Evolutionary conservation across 2,113 vertebrate genomes (phyloP).

Genomic region (Podarcis muralis): DNA sequence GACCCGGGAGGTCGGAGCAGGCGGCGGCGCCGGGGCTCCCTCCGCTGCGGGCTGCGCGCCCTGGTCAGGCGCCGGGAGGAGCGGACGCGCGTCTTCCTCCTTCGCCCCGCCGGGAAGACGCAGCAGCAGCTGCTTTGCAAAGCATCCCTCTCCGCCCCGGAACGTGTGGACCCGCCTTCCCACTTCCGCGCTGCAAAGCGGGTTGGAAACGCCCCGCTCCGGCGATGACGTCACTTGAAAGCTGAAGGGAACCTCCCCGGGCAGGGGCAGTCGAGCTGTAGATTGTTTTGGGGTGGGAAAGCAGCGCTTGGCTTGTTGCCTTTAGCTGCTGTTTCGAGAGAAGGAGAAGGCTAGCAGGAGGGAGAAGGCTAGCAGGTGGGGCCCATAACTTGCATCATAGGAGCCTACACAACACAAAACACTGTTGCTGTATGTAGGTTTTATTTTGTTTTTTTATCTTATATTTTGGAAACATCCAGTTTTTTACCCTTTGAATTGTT

Average conservation of each 20-base stretch:
- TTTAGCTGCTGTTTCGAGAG: too few species aligned
- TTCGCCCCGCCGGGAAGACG: not conserved
- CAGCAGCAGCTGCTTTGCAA: too few species aligned
- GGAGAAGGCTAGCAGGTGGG: too few species aligned
- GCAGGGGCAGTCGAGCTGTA: not conserved
- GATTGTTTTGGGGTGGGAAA: not conserved
- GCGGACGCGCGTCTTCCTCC: too few species aligned
- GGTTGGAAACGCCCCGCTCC: rapidly evolving
- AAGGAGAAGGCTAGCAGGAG: too few species aligned
- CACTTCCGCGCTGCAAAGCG: not conserved
- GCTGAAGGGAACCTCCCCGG: not conserved
- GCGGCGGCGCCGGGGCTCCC: too few species aligned
- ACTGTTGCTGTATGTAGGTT: too few species aligned
- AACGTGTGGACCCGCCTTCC: not conserved
- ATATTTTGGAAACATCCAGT: too few species aligned
- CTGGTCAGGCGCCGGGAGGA: rapidly evolving
- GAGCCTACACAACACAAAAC: too few species aligned
- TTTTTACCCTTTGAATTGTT: too few species aligned
- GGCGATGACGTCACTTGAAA: not conserved
- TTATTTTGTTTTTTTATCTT: too few species aligned
- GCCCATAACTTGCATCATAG: too few species aligned
- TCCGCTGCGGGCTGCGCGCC: rapidly evolving
- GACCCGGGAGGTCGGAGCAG: not conserved
- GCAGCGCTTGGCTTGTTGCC: not conserved
- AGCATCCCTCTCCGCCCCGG: not conserved